Percentiles rank a stretch among this genome's conserved stretches.
phyloP scores from a whole-genome alignment of 2,888 invertebrate genomes.

The Trachelus troglodyta region DNA sequence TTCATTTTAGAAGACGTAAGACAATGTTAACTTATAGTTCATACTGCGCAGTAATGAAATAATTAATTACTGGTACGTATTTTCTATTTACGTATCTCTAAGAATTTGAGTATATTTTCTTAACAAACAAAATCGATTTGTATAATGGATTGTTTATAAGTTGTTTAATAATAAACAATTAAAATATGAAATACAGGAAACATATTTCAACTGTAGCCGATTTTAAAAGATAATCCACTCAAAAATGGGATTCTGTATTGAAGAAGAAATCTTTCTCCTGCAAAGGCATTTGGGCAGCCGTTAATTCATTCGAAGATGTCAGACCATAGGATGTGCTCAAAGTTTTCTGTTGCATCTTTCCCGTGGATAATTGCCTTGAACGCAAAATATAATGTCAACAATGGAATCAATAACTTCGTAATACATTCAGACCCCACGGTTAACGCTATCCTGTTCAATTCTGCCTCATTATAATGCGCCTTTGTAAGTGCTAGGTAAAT shows the following conservation, averaged over 20 bases:
- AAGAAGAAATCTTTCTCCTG: neutral
- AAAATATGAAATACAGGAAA: neutral
- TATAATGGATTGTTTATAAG: slow-evolving; percentile 8
- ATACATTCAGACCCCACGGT: neutral
- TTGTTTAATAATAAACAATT: slow-evolving; percentile 4
- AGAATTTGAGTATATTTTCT: slow-evolving; percentile 7
- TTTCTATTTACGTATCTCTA: neutral
- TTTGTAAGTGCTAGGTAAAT: neutral
- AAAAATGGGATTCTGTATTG: neutral
- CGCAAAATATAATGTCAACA: neutral
- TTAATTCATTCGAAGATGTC: slow-evolving; percentile 34
- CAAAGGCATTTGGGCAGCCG: slow-evolving; percentile 32
- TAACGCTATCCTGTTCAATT: neutral
- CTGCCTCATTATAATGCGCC: neutral
- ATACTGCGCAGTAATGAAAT: neutral
- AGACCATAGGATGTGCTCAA: slow-evolving; percentile 29
- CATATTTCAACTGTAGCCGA: neutral
- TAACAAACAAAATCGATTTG: slow-evolving; percentile 4
- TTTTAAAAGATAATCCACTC: neutral
- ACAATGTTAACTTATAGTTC: neutral
- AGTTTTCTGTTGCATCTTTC: slow-evolving; percentile 34
- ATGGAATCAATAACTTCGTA: neutral
- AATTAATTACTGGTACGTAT: neutral
- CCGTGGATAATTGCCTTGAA: slow-evolving; percentile 27
- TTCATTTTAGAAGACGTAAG: neutral